A percentile compares a stretch with the other conserved stretches of the same genome.
These are phyloP conservation scores for Thermophis baileyi DNA, from an alignment of 2,113 vertebrate species.

Conservation along the genomic window DNA sequence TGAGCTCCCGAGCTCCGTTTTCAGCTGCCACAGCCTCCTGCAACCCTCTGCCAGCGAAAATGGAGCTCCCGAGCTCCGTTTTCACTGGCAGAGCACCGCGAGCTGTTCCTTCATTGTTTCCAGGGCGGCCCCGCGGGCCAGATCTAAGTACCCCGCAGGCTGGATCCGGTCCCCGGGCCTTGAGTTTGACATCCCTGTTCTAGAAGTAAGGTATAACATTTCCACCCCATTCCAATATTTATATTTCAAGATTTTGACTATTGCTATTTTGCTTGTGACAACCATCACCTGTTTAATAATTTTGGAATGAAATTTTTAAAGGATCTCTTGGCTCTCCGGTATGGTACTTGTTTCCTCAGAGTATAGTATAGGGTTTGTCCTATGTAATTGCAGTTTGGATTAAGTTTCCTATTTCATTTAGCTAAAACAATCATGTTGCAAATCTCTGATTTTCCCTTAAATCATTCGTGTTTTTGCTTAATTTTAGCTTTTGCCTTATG, in stretches of 20 bases:
- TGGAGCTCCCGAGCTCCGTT: too few relatives aligned
- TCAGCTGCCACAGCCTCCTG: too few relatives aligned
- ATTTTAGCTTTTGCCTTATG: constrained; percentile 89
- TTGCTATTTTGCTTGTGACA: neutral
- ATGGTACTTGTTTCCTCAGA: neutral
- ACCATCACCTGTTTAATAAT: neutral
- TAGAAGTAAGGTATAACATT: neutral
- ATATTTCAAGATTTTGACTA: neutral
- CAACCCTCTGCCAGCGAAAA: too few relatives aligned
- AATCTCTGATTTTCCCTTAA: neutral
- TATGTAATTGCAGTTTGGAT: neutral
- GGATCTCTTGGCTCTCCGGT: neutral
- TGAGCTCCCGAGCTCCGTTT: too few relatives aligned
- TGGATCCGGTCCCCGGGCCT: too few relatives aligned
- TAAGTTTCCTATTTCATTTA: neutral
- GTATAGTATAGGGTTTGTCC: neutral
- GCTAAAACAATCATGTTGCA: neutral
- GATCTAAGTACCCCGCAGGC: too few relatives aligned
- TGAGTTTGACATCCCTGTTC: neutral
- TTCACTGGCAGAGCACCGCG: too few relatives aligned
- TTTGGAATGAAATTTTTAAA: neutral
- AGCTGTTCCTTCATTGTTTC: too few relatives aligned
- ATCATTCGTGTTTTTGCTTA: neutral
- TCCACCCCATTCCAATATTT: neutral
- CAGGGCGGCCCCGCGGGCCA: too few relatives aligned